phyloP scores from a whole-genome alignment of 2,888 invertebrate genomes.

The Nezara viridula region DNA sequence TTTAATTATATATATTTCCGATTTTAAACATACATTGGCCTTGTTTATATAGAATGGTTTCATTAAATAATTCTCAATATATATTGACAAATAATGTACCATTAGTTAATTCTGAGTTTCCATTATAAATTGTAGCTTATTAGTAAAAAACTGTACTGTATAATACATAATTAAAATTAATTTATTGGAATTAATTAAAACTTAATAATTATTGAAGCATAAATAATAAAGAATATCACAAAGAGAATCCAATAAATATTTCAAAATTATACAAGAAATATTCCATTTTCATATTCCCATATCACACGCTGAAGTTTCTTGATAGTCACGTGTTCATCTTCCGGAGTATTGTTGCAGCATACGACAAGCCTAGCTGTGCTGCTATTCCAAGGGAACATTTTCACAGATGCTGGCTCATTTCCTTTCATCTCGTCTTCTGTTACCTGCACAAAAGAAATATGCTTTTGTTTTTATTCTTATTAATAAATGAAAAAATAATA shows the following conservation, averaged over 20 bases:
- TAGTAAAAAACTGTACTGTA: not conserved
- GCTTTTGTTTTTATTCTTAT: not conserved
- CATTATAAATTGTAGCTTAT: not conserved
- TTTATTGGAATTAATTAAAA: not conserved
- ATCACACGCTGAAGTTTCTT: slow-evolving; percentile 81
- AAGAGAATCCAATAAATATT: not conserved
- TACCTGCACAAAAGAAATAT: slow-evolving; percentile 64
- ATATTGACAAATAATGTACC: not conserved
- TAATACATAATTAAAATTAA: not conserved
- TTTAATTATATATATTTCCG: not conserved
- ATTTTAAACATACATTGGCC: not conserved
- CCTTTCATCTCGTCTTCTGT: slow-evolving; percentile 72
- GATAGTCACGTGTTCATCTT: slow-evolving; percentile 77
- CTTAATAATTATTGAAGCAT: not conserved
- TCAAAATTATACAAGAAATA: slow-evolving; percentile 24
- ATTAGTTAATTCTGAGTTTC: not conserved
- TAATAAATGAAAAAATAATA: not conserved
- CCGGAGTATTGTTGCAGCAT: slow-evolving; percentile 79
- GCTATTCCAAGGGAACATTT: slow-evolving; percentile 73
- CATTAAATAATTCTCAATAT: not conserved
- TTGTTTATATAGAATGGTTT: not conserved
- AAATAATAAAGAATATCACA: slow-evolving; percentile 30
- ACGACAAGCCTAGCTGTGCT: slow-evolving; percentile 78
- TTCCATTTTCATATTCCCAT: slow-evolving; percentile 72
- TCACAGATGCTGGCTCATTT: slow-evolving; percentile 66